A percentile compares a stretch with the other conserved stretches of the same genome.
phyloP scores from a whole-genome alignment of 2,888 invertebrate genomes.

The Chalcosyrphus nemorum region DNA sequence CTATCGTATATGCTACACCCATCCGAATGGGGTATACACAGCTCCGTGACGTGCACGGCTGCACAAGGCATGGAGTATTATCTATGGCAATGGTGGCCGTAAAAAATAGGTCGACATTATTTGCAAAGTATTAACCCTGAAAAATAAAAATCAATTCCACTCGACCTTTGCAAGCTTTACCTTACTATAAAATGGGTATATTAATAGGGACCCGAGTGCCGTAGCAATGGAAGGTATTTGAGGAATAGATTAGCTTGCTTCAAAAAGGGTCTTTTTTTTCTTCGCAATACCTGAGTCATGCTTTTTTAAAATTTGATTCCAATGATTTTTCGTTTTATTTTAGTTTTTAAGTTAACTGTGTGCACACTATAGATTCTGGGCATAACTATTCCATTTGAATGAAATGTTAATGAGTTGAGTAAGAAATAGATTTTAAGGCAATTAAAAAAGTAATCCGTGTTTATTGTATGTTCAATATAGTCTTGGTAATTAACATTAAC shows the following conservation, averaged over 20 bases:
- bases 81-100: constrained; percentile 43
- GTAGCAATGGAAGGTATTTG: neutral
- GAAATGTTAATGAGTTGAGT: neutral
- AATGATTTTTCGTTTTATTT: neutral
- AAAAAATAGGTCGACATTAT: constrained; percentile 64
- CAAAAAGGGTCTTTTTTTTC: neutral
- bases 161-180: constrained; percentile 57
- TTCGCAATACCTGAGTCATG: neutral
- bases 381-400: neutral
- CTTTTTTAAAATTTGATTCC: neutral
- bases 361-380: neutral
- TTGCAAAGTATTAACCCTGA: constrained; percentile 66
- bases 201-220: neutral
- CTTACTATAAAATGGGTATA: neutral
- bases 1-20: neutral
- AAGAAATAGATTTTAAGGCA: too few species aligned
- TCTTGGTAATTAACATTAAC: too few species aligned
- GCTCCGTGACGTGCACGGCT: constrained; percentile 10
- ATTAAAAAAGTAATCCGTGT: too few species aligned
- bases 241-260: constrained; percentile 31
- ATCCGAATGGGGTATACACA: neutral
- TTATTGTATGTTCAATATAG: too few species aligned
- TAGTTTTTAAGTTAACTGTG: neutral
- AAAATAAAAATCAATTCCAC: constrained; percentile 66
- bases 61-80: constrained; percentile 10